A percentile compares a stretch with the other conserved stretches of the same genome.
These are phyloP conservation scores for Ctenodactylus gundi DNA, from an alignment of 2,113 vertebrate genomes.

Conservation along the genomic window DNA sequence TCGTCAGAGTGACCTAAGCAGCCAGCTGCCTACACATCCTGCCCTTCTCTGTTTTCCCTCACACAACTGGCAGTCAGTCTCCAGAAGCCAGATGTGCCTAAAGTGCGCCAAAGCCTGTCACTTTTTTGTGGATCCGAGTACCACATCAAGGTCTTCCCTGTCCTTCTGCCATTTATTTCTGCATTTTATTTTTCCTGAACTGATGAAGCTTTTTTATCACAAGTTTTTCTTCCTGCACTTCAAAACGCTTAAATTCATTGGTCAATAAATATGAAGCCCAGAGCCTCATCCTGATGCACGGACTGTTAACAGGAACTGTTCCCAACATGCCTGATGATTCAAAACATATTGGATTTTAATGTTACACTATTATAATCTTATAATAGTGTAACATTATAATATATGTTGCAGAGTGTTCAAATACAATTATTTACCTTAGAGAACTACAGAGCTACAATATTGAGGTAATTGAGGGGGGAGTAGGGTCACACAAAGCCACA, in stretches of 20 bases:
- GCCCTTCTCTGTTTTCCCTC: not conserved
- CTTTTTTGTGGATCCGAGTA: not conserved
- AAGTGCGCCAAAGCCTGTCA: not conserved
- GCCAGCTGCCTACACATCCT: not conserved
- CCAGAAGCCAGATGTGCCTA: not conserved
- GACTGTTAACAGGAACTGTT: not conserved
- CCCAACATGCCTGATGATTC: not conserved
- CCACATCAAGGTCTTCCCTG: not conserved
- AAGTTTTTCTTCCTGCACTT: not conserved
- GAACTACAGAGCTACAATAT: not conserved
- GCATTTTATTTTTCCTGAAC: not conserved
- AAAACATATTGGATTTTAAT: not conserved
- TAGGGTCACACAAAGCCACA: slow-evolving; percentile 39
- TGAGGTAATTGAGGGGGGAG: not conserved
- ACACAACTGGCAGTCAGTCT: not conserved
- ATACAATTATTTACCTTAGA: not conserved
- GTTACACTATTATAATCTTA: too few relatives aligned
- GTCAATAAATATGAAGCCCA: not conserved
- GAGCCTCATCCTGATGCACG: not conserved
- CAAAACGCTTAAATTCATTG: not conserved
- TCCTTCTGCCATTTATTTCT: not conserved
- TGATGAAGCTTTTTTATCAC: not conserved
- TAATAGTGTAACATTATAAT: too few relatives aligned
- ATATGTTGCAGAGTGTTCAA: too few relatives aligned
- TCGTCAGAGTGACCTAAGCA: not conserved